Percentiles rank a stretch among this genome's conserved stretches.
Evolutionary conservation across 2,888 invertebrate genomes (phyloP).

Genomic region (Entomobrya multifasciata): DNA sequence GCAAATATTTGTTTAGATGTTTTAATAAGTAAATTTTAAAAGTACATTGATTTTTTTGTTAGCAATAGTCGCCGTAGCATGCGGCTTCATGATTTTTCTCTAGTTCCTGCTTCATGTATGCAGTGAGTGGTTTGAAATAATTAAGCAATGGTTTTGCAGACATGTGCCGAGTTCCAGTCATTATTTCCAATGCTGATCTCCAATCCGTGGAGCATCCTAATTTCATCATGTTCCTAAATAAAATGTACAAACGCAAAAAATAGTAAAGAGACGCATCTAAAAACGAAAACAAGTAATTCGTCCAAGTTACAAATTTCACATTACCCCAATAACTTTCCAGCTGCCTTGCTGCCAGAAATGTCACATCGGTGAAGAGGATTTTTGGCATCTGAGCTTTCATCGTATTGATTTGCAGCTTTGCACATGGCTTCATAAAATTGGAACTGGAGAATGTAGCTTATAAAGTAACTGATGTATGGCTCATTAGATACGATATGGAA

Average conservation of each 20-base stretch:
- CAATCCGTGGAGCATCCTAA: slow-evolving; percentile 91
- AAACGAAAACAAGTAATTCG: neutral
- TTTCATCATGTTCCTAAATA: slow-evolving; percentile 88
- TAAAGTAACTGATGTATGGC: slow-evolving; percentile 75
- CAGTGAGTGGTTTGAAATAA: slow-evolving; percentile 81
- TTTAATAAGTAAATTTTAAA: too few species aligned
- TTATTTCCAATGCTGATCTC: slow-evolving; percentile 90
- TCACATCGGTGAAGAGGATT: slow-evolving; percentile 91
- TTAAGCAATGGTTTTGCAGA: slow-evolving; percentile 81
- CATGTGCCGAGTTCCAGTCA: slow-evolving; percentile 85
- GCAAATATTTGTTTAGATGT: too few species aligned
- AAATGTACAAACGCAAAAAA: neutral
- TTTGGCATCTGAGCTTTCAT: slow-evolving; percentile 78
- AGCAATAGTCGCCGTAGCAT: slow-evolving; percentile 64
- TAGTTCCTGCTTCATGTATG: slow-evolving; percentile 71
- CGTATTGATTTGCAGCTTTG: slow-evolving; percentile 85
- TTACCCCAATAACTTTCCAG: slow-evolving; percentile 60
- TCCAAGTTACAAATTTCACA: neutral
- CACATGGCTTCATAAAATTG: slow-evolving; percentile 92
- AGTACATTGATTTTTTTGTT: neutral
- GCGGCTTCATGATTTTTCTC: slow-evolving; percentile 59
- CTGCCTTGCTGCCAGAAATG: slow-evolving; percentile 82
- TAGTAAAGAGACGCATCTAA: neutral
- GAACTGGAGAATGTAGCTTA: slow-evolving; percentile 86
- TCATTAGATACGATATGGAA: slow-evolving; percentile 81